Conservation (phyloP, 2,113 vertebrate species). For the Ammospiza caudacuta region DNA sequence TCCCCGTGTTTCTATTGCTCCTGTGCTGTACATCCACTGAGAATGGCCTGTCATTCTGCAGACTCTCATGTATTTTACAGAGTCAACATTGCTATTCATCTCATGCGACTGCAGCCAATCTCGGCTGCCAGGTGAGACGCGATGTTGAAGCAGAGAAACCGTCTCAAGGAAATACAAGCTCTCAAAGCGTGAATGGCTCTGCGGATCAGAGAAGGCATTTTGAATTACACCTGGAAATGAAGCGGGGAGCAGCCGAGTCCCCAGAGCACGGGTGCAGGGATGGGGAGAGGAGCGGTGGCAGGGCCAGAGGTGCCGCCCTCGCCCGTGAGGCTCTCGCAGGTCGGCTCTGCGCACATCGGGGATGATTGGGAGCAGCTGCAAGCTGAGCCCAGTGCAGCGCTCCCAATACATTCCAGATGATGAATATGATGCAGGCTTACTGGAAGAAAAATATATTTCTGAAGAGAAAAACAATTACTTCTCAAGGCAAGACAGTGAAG, state of each 20-base stretch:
- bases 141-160: constrained; percentile 35
- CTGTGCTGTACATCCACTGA: neutral
- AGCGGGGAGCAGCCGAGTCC: neutral
- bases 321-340: neutral
- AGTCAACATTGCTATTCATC: constrained; percentile 38
- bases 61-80: constrained; percentile 11
- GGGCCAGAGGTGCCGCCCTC: neutral
- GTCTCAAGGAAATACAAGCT: constrained; percentile 7
- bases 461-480: constrained; percentile 55
- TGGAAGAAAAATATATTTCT: constrained; percentile 60
- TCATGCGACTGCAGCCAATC: constrained; percentile 42
- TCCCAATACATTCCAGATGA: constrained; percentile 70
- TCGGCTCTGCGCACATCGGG: neutral
- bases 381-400: constrained; percentile 1
- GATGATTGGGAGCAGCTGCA: constrained; percentile 72
- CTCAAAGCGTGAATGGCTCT: neutral
- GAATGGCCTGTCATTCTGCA: neutral
- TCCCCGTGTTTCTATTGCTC: neutral
- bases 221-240: constrained; percentile 50
- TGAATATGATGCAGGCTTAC: constrained; percentile 59
- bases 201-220: constrained; percentile 50
- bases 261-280: neutral
- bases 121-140: constrained; percentile 51
- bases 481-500: constrained; percentile 40
- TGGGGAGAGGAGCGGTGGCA: accelerated